Conservation (phyloP, 2,797 vertebrate species). For the Rhinophrynus dorsalis region DNA sequence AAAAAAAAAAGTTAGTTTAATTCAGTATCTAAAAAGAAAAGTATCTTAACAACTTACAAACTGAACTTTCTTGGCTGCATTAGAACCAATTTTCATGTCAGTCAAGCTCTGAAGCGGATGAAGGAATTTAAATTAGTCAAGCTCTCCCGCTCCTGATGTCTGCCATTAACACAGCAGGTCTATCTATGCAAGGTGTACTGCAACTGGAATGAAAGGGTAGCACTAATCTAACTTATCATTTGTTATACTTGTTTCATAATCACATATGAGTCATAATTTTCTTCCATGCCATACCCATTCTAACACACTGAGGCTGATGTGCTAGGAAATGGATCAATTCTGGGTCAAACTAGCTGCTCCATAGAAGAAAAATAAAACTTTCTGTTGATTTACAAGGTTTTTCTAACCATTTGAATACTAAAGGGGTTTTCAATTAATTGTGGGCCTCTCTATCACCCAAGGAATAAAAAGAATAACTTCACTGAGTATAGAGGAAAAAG, state of each 20-base stretch:
- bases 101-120: constrained; percentile 29
- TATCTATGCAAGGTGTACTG: constrained; percentile 21
- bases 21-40: constrained; percentile 1
- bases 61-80: constrained; percentile 30
- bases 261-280: neutral
- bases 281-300: neutral
- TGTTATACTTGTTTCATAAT: constrained; percentile 4
- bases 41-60: constrained; percentile 12
- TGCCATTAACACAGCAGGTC: constrained; percentile 44
- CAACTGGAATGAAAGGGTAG: constrained; percentile 5
- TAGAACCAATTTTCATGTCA: constrained; percentile 43
- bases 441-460: no score
- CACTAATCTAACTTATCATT: constrained; percentile 25
- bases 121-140: constrained; percentile 30
- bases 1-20: constrained; percentile 4
- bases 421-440: no score
- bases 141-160: constrained; percentile 19
- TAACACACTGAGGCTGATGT: no score
- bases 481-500: no score
- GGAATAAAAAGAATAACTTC: no score
- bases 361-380: no score
- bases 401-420: no score
- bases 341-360: no score
- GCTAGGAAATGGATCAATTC: no score
- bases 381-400: no score